Conservation (phyloP, 37 sponge, comb jelly and placozoan genomes). For the Amphimedon queenslandica region DNA sequence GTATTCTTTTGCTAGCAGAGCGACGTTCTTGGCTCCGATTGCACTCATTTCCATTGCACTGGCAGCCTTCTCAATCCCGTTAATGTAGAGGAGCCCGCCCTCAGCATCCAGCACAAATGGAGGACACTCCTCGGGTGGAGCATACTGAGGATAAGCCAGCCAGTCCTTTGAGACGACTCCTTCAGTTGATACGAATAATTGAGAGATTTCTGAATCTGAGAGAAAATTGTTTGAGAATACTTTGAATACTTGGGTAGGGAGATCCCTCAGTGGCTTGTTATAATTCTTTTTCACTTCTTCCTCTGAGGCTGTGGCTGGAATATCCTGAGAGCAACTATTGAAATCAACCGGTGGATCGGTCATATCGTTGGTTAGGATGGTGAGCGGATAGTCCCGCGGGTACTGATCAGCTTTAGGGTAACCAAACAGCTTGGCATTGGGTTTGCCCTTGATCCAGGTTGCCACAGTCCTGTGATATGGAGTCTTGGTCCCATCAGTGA, state of each 20-base stretch:
- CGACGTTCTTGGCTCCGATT: conserved; percentile 79
- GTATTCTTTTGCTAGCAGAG: conserved; percentile 53
- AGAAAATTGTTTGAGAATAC: conserved; percentile 60
- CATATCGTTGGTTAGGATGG: conserved; percentile 46
- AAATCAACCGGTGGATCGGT: conserved; percentile 40
- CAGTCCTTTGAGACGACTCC: conserved; percentile 41
- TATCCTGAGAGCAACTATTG: conserved; percentile 27
- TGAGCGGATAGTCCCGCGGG: conserved; percentile 39
- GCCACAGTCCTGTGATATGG: conserved; percentile 76
- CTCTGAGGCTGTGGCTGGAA: conserved; percentile 50
- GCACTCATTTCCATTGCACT: conserved; percentile 96
- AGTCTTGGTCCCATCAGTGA: conserved; percentile 36
- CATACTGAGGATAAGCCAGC: conserved; percentile 86
- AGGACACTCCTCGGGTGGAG: conserved; percentile 59
- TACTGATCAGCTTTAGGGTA: not conserved
- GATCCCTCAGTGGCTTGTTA: conserved; percentile 28
- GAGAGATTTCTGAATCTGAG: conserved; percentile 33
- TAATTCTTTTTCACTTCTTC: conserved; percentile 24
- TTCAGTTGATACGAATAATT: conserved; percentile 29
- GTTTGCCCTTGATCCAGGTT: conserved; percentile 59
- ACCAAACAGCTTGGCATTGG: conserved; percentile 59
- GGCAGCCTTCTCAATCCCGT: conserved; percentile 83
- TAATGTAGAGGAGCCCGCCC: conserved; percentile 70
- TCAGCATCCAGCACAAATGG: conserved; percentile 78
- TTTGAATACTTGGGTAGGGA: conserved; percentile 63